Conservation (phyloP, 1,140 invertebrate species). For the Drosophila arizonae region DNA sequence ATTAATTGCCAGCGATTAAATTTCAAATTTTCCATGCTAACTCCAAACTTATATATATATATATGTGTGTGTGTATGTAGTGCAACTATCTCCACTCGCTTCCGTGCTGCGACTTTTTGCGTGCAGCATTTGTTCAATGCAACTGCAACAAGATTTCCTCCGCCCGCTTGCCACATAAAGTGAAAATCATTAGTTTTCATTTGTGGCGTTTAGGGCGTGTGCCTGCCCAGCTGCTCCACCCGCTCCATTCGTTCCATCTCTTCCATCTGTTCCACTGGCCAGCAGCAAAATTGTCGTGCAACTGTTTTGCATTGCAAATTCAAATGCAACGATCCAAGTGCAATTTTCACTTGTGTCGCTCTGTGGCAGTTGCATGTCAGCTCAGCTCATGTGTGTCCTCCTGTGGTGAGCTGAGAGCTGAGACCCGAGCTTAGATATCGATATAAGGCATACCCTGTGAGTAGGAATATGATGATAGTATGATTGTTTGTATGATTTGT, state of each 20-base stretch:
- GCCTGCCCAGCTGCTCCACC: constrained; percentile 11
- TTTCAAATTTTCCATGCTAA: constrained; percentile 80
- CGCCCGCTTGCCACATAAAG: constrained; percentile 42
- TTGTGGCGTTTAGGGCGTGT: constrained; percentile 76
- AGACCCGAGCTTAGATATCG: constrained; percentile 2
- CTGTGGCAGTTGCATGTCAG: constrained; percentile 72
- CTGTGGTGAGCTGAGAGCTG: constrained; percentile 18
- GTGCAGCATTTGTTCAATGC: constrained; percentile 25
- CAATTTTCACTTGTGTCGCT: constrained; percentile 70
- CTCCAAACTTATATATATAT: constrained; percentile 6
- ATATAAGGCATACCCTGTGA: constrained; percentile 12
- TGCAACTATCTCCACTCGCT: constrained; percentile 48
- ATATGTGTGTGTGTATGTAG: not conserved
- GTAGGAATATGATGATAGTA: not conserved
- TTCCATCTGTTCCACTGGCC: not conserved
- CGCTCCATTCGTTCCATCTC: constrained; percentile 4
- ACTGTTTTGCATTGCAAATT: constrained; percentile 76
- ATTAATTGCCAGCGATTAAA: constrained; percentile 81
- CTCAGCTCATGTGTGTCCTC: constrained; percentile 23
- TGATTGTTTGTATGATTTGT: too few relatives aligned
- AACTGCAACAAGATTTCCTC: constrained; percentile 36
- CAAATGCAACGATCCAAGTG: constrained; percentile 50
- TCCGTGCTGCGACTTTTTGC: constrained; percentile 71
- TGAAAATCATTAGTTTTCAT: constrained; percentile 79
- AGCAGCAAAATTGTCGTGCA: constrained; percentile 57